Percentiles rank a stretch among this genome's conserved stretches.
Evolutionary conservation across 2,113 vertebrate genomes (phyloP).

Genomic region (Pongo abelii): DNA sequence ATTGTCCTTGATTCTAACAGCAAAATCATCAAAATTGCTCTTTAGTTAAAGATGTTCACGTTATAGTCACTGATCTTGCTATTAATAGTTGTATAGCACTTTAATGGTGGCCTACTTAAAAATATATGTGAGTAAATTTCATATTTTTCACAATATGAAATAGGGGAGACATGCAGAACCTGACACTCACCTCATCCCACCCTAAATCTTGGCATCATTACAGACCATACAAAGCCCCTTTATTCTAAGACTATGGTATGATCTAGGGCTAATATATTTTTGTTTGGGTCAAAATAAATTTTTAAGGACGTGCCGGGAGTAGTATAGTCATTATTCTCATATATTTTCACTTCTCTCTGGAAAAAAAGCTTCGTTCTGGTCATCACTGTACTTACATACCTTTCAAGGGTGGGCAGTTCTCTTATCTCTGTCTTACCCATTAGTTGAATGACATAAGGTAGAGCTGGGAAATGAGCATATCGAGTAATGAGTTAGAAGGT

Average conservation of each 20-base stretch:
- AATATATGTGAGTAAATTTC: constrained; percentile 4
- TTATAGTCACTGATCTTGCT: constrained; percentile 53
- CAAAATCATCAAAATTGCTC: constrained; percentile 62
- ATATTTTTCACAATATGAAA: constrained; percentile 18
- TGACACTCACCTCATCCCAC: neutral
- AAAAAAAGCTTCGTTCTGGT: neutral
- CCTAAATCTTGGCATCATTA: neutral
- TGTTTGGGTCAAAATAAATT: constrained; percentile 6
- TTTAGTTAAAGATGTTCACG: constrained; percentile 50
- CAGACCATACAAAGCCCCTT: neutral
- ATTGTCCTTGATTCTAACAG: constrained; percentile 68
- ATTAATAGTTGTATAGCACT: constrained; percentile 20
- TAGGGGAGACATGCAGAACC: neutral
- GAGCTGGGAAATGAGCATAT: neutral
- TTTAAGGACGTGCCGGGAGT: neutral
- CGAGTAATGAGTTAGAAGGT: neutral
- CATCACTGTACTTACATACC: neutral
- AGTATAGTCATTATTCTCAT: neutral
- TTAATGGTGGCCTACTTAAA: constrained; percentile 12
- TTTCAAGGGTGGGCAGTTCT: neutral
- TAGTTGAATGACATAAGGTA: neutral
- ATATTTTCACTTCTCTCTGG: neutral
- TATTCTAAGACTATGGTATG: neutral
- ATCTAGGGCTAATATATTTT: neutral
- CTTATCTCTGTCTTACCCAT: neutral